phyloP scores from a whole-genome alignment of 2,888 invertebrate species.

The Ophioninae sp. region DNA sequence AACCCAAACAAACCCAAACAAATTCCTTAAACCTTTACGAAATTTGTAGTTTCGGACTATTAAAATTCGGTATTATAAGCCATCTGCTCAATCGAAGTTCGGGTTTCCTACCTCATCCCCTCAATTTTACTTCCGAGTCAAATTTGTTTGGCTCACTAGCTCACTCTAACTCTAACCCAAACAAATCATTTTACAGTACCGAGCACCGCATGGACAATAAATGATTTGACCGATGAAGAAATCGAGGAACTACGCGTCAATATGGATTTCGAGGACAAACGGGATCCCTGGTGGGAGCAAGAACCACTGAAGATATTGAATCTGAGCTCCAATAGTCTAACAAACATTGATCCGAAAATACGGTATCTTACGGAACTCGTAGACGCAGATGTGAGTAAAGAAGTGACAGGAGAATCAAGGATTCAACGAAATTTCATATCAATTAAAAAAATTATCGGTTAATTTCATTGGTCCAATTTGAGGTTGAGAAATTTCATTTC shows the following conservation, averaged over 20 bases:
- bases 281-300: conserved; percentile 92
- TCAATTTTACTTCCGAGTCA: background rate
- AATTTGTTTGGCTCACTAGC: background rate
- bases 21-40: too few species aligned
- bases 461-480: too few species aligned
- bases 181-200: conserved; percentile 83
- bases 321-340: conserved; percentile 88
- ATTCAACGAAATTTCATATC: too few species aligned
- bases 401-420: background rate
- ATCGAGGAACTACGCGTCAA: conserved; percentile 81
- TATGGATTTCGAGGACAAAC: conserved; percentile 84
- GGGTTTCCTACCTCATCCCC: too few species aligned
- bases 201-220: conserved; percentile 88
- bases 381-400: conserved; percentile 85
- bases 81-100: too few species aligned
- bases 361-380: conserved; percentile 86
- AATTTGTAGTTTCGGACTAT: too few species aligned
- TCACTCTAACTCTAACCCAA: too few species aligned
- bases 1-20: too few species aligned
- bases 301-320: conserved; percentile 90
- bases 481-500: too few species aligned
- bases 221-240: conserved; percentile 85
- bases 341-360: conserved; percentile 85
- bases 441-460: too few species aligned
- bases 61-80: too few species aligned